phyloP scores from a whole-genome alignment of 1,140 invertebrate genomes.

The Hesperophylax magnus region DNA sequence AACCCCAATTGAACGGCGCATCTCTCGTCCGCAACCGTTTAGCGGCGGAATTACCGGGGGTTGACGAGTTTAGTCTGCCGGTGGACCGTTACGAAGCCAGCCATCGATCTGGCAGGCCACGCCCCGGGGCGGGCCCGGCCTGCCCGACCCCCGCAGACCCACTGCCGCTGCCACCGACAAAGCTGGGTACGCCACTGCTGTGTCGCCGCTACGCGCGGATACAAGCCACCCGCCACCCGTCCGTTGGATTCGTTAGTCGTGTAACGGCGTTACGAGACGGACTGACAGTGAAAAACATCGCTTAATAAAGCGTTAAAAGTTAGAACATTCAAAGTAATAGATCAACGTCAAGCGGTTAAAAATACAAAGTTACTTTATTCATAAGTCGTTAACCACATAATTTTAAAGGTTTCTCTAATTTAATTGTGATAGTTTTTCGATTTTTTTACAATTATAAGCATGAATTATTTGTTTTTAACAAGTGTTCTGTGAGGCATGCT shows the following conservation, averaged over 20 bases:
- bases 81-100: conserved; percentile 48
- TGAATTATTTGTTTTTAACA: neutral
- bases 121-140: conserved; percentile 24
- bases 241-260: conserved; percentile 1
- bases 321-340: too few species aligned
- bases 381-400: too few species aligned
- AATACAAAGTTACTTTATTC: too few species aligned
- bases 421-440: neutral
- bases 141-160: neutral
- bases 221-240: neutral
- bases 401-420: neutral
- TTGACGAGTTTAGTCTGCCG: conserved; percentile 30
- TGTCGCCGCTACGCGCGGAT: neutral
- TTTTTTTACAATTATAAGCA: neutral
- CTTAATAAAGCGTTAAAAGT: too few species aligned
- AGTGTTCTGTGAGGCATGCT: neutral
- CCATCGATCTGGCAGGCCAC: conserved; percentile 46
- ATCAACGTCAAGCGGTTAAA: too few species aligned
- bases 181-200: neutral
- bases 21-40: conserved; percentile 25
- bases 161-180: neutral
- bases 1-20: conserved; percentile 1
- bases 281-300: conserved; percentile 27
- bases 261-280: neutral
- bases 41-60: conserved; percentile 26